Conservation (phyloP, 1,140 invertebrate genomes). For the Notospermus geniculatus region DNA sequence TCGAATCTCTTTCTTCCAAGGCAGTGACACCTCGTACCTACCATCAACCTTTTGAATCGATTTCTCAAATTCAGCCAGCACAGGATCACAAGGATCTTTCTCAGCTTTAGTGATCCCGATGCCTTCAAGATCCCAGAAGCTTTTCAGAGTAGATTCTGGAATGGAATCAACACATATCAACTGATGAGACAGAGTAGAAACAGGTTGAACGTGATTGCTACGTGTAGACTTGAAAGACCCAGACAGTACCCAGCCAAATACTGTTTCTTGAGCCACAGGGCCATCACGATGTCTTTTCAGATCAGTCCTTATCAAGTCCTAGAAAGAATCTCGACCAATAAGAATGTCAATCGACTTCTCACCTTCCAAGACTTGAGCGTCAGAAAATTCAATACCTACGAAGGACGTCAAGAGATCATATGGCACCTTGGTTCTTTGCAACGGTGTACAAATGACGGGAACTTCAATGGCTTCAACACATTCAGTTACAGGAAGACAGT, state of each 20-base stretch:
- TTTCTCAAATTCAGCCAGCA: not conserved
- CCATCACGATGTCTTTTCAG: not conserved
- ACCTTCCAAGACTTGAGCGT: too few species aligned
- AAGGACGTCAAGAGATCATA: not conserved
- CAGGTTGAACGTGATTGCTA: not conserved
- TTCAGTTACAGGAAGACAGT: not conserved
- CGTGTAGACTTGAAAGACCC: not conserved
- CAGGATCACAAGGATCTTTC: too few species aligned
- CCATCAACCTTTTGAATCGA: not conserved
- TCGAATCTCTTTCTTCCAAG: not conserved
- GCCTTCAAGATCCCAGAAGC: constrained; percentile 4
- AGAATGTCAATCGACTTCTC: constrained; percentile 5
- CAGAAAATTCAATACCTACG: not conserved
- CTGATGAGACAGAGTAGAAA: not conserved
- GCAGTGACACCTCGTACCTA: constrained; percentile 7
- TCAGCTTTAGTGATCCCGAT: too few species aligned
- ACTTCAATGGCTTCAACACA: not conserved
- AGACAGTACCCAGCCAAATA: constrained; percentile 8
- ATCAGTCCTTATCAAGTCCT: not conserved
- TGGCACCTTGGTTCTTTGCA: not conserved
- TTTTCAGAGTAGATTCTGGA: too few species aligned
- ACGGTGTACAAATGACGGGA: not conserved
- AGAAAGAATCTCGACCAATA: not conserved
- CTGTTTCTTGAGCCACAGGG: constrained; percentile 2
- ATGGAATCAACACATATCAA: not conserved